Evolutionary conservation across 2,797 vertebrate species (phyloP).

Genomic region (Spondyliosoma cantharus): DNA sequence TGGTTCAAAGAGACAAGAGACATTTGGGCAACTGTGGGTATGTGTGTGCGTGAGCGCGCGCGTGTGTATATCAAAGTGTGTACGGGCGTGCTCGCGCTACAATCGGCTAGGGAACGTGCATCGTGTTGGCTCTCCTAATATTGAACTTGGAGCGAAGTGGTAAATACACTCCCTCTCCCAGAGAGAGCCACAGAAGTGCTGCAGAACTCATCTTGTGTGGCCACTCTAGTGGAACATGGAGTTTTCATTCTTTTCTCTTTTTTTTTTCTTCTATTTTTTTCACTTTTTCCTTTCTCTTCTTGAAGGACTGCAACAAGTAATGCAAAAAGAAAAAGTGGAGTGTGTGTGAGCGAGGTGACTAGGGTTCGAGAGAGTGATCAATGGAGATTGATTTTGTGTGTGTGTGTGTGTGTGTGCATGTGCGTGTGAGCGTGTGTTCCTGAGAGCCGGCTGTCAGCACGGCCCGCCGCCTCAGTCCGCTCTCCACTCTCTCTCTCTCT

Average conservation of each 20-base stretch:
- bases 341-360: constrained; percentile 37
- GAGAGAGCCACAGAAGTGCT: constrained; percentile 67
- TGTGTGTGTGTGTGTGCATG: constrained; percentile 28
- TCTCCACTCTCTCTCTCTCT: constrained; percentile 27
- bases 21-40: constrained; percentile 30
- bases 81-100: background rate
- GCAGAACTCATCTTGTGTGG: constrained; percentile 74
- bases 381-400: constrained; percentile 70
- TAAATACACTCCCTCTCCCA: constrained; percentile 74
- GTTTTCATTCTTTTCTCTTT: constrained; percentile 61
- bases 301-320: constrained; percentile 65
- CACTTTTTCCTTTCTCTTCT: constrained; percentile 37
- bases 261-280: background rate
- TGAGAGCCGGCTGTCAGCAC: constrained; percentile 39
- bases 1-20: constrained; percentile 55
- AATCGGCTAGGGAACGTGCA: constrained; percentile 60
- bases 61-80: background rate
- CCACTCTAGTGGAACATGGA: constrained; percentile 75
- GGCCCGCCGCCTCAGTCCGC: constrained; percentile 36
- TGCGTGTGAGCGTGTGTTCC: constrained; percentile 36
- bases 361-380: constrained; percentile 63
- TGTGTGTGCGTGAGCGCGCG: constrained; percentile 1
- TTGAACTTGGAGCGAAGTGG: constrained; percentile 76
- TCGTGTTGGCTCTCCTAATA: constrained; percentile 73
- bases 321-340: constrained; percentile 29